phyloP scores from a whole-genome alignment of 2,888 invertebrate genomes.

The Copidosoma aretas region DNA sequence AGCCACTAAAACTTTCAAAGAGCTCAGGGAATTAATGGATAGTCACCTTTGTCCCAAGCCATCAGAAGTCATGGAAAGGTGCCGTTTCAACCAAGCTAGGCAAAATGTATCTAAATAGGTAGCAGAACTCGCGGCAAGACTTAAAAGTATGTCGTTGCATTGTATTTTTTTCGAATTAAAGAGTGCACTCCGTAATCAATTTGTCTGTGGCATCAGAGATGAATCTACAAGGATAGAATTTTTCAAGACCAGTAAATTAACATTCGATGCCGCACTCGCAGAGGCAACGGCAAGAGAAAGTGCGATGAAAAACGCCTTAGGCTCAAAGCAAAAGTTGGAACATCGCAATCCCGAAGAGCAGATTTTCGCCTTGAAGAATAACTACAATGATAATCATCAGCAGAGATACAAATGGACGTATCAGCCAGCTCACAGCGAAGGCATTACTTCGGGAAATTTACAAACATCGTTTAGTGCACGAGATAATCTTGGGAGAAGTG shows the following conservation, averaged over 20 bases:
- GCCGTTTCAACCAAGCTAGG: slow-evolving; percentile 22
- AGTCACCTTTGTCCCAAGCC: slow-evolving; percentile 32
- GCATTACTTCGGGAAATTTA: not conserved
- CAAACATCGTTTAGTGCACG: not conserved
- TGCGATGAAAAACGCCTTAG: not conserved
- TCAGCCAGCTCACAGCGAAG: not conserved
- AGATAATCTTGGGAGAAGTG: not conserved
- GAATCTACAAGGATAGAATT: slow-evolving; percentile 26
- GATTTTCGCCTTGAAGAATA: no score
- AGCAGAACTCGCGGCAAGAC: slow-evolving; percentile 21
- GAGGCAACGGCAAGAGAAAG: not conserved
- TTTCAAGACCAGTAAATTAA: slow-evolving; percentile 22
- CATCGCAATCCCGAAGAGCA: not conserved
- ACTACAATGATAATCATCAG: no score
- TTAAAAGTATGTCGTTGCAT: slow-evolving; percentile 15
- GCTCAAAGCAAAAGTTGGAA: not conserved
- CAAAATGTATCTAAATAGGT: slow-evolving; percentile 19
- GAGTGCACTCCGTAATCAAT: slow-evolving; percentile 21
- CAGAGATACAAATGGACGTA: no score
- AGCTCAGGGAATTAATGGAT: slow-evolving; percentile 36
- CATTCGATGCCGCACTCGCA: slow-evolving; percentile 13
- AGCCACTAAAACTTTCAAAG: slow-evolving; percentile 27
- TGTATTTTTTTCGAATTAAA: slow-evolving; percentile 21
- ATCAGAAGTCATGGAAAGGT: slow-evolving; percentile 33
- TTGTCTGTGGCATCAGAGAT: slow-evolving; percentile 25